Evolutionary conservation across 2,888 invertebrate genomes (phyloP), one percentile per base, ranked within the genome.

Genomic region (Tridacna gigas): DNA sequence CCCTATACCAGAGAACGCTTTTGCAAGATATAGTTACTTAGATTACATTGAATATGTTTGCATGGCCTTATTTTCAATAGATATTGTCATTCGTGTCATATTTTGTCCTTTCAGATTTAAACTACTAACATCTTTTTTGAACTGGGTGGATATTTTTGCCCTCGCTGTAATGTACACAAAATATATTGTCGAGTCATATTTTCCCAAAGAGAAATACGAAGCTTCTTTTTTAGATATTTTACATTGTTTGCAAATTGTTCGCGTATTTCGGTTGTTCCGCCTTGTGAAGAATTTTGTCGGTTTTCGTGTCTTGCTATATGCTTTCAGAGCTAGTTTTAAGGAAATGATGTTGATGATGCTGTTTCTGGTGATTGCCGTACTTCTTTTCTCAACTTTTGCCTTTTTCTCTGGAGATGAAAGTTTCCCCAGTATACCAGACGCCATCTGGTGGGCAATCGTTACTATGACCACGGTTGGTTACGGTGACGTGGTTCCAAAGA

Each of bases 381-480:
- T 92, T 22, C 76, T 93, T 12, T 93, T 93, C 84, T 88, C 91
- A 20, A 88, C 92, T 0, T 83, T 92, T 45, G 89, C 90, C 2
- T 93, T 89, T 83, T 91, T 91, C 80, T 91, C 91, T 26, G 92
- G 90, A 11, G 85, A 89, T 45, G 66, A 73, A 1, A 86, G 79
- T 47, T 91, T 93, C 81, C 77, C 84, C 0, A 92, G 90, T 80
- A 92, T 93, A 45, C 92, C 91, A 0, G 90, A 91, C 47, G 88
- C 91, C 5, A 89, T 90, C 77, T 93, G 93, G 93, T 93, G 92
- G 92, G 90, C 91, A 13, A 80, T 93, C 13, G 88, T 93, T 71
- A 93, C 93, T 76, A 92, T 93, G 92, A 93, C 93, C 63, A 93
- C 93, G 3, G 92, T 93, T 26, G 93, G 93, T 13, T 93, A 93